phyloP scores from a whole-genome alignment of 2,888 invertebrate species.

The Napeogenes sylphis region DNA sequence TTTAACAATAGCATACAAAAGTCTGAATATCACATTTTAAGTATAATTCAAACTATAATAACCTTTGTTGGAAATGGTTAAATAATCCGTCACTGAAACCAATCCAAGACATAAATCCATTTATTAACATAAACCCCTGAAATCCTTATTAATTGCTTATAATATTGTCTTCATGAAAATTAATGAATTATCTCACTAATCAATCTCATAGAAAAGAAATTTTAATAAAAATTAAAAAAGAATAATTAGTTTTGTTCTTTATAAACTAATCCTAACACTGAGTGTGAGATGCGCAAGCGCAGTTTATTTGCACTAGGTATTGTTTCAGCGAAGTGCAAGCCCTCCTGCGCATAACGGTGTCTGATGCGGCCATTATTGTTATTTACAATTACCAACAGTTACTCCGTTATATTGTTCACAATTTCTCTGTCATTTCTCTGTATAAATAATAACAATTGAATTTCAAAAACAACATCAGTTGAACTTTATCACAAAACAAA shows the following conservation, averaged over 20 bases:
- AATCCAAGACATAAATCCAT: no score
- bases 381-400: neutral
- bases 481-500: neutral
- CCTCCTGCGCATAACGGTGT: constrained; percentile 5
- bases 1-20: constrained; percentile 4
- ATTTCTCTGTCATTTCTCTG: neutral
- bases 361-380: neutral
- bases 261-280: constrained; percentile 1
- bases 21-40: neutral
- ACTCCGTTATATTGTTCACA: neutral
- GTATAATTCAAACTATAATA: neutral
- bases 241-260: neutral
- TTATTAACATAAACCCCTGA: no score
- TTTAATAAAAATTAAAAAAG: neutral
- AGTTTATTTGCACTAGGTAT: constrained; percentile 18
- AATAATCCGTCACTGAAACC: neutral
- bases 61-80: neutral
- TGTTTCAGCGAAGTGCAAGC: constrained; percentile 30
- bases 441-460: neutral
- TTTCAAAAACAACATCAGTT: neutral
- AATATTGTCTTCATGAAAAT: no score
- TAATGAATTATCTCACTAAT: no score
- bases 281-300: constrained; percentile 12
- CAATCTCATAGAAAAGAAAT: neutral
- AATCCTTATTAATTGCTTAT: no score